Percentiles rank a stretch among this genome's conserved stretches.
Evolutionary conservation across 2,797 vertebrate species (phyloP).

Genomic region (Danionella dracula): DNA sequence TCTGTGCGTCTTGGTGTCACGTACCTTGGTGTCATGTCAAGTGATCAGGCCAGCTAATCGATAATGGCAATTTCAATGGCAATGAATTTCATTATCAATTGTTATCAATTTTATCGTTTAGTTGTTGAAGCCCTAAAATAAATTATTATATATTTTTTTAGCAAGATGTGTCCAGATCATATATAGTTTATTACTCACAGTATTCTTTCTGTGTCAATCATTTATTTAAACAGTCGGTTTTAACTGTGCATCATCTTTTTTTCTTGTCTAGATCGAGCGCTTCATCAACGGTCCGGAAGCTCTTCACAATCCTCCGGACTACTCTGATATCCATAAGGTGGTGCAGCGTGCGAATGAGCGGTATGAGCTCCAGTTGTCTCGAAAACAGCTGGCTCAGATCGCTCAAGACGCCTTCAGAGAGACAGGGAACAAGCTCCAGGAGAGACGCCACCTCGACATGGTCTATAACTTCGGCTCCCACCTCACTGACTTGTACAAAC

Average conservation of each 20-base stretch:
- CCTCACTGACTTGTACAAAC: constrained; percentile 78
- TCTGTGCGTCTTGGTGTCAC: no score
- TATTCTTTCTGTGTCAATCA: no score
- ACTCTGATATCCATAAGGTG: constrained; percentile 75
- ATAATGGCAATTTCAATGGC: no score
- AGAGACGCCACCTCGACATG: constrained; percentile 81
- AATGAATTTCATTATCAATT: no score
- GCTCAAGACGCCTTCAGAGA: constrained; percentile 85
- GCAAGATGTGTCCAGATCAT: no score
- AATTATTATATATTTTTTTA: no score
- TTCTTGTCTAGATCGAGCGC: constrained; percentile 68
- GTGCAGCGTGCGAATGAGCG: constrained; percentile 72
- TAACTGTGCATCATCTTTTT: neutral
- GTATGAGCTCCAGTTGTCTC: constrained; percentile 65
- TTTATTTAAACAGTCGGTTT: no score
- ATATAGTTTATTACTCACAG: no score
- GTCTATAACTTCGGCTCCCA: constrained; percentile 88
- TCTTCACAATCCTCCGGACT: constrained; percentile 76
- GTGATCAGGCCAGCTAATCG: no score
- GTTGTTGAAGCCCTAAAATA: no score
- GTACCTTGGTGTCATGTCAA: no score
- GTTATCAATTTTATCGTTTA: no score
- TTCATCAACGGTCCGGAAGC: constrained; percentile 80
- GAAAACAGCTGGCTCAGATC: constrained; percentile 72
- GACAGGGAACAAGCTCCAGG: constrained; percentile 78